Percentiles rank a stretch among this genome's conserved stretches.
Conservation (phyloP, 2,888 invertebrate species). For the Cremastinae sp. region DNA sequence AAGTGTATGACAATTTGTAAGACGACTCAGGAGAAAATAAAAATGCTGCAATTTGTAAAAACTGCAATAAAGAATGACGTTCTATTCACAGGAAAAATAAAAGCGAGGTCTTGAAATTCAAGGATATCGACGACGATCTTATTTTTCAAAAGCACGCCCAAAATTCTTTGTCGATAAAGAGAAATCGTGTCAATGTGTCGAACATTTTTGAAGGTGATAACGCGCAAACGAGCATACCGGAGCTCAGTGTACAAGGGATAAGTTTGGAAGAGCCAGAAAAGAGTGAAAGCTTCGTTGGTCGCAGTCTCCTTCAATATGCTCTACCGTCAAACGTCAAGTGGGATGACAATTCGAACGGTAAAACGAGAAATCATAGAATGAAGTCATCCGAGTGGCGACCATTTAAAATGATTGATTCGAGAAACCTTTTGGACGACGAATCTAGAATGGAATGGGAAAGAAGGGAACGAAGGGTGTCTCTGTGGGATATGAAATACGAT, state of each 20-base stretch:
- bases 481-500: conserved; percentile 57
- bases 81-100: background rate
- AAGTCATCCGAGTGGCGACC: conserved; percentile 55
- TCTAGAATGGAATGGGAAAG: conserved; percentile 42
- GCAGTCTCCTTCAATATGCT: conserved; percentile 25
- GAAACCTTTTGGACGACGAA: conserved; percentile 43
- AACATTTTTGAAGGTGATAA: conserved; percentile 27
- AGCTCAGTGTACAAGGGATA: conserved; percentile 26
- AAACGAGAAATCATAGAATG: conserved; percentile 39
- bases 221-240: conserved; percentile 10
- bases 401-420: conserved; percentile 55
- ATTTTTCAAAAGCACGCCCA: conserved; percentile 39
- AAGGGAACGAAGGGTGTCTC: conserved; percentile 39
- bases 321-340: conserved; percentile 49
- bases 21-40: conserved; percentile 20
- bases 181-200: conserved; percentile 27
- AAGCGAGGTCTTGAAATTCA: conserved; percentile 45
- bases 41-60: background rate
- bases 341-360: conserved; percentile 38
- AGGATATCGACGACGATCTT: conserved; percentile 44
- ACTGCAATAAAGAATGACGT: background rate
- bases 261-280: conserved; percentile 43
- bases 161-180: conserved; percentile 17
- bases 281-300: conserved; percentile 41
- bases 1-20: conserved; percentile 40